These are phyloP conservation scores for Drosophila kuntzei DNA, from an alignment of 2,888 invertebrate genomes.

Conservation along the genomic window DNA sequence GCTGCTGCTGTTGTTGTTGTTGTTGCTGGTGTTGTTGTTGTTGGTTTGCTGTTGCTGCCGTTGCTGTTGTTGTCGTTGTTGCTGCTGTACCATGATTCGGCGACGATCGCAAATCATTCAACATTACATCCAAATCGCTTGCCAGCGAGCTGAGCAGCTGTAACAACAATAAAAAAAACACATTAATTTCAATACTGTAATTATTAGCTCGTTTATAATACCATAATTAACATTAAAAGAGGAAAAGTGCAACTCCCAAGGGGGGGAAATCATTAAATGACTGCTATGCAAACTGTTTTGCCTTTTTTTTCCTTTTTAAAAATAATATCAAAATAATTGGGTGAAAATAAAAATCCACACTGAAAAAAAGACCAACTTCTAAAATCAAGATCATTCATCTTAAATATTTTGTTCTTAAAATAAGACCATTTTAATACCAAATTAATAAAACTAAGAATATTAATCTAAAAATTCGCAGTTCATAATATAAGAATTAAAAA, in stretches of 20 bases:
- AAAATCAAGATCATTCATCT: too few relatives aligned
- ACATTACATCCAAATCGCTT: constrained; percentile 94
- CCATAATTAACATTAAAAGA: neutral
- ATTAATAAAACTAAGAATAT: too few relatives aligned
- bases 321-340: neutral
- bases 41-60: constrained; percentile 27
- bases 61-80: constrained; percentile 50
- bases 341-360: neutral
- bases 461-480: too few relatives aligned
- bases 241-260: neutral
- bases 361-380: too few relatives aligned
- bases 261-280: neutral
- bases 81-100: constrained; percentile 83
- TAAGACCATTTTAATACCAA: too few relatives aligned
- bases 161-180: constrained; percentile 76
- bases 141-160: constrained; percentile 93
- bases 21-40: constrained; percentile 61
- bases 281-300: too few relatives aligned
- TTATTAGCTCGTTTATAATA: neutral
- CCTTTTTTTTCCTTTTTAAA: neutral
- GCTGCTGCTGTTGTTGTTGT: constrained; percentile 33
- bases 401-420: too few relatives aligned
- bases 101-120: constrained; percentile 92
- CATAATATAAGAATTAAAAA: too few relatives aligned
- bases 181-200: constrained; percentile 13